A percentile compares a stretch with the other conserved stretches of the same genome.
These are phyloP conservation scores for Nesidiocoris tenuis DNA, from an alignment of 2,888 invertebrate species.

Conservation along the genomic window DNA sequence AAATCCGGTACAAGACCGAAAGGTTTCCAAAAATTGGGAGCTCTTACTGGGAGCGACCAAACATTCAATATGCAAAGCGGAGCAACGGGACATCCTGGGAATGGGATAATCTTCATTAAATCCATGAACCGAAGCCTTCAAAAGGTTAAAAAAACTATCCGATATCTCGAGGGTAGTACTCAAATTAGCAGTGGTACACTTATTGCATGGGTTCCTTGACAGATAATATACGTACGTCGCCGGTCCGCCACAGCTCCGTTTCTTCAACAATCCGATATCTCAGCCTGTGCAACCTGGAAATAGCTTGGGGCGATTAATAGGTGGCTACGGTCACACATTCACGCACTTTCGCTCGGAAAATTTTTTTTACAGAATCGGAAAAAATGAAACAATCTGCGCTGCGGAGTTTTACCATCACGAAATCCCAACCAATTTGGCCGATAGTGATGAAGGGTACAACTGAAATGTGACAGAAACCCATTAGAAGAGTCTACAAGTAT, in stretches of 20 bases:
- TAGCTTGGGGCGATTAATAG: constrained; percentile 64
- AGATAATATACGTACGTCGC: constrained; percentile 58
- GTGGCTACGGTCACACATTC: constrained; percentile 54
- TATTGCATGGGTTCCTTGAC: constrained; percentile 45
- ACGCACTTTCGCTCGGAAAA: constrained; percentile 47
- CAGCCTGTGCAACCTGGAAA: constrained; percentile 58
- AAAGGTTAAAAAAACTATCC: too few species aligned
- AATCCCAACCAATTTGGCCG: constrained; percentile 31
- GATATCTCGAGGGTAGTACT: too few species aligned
- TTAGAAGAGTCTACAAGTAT: constrained; percentile 27
- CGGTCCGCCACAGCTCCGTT: constrained; percentile 24
- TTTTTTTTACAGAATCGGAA: not conserved
- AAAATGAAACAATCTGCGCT: not conserved
- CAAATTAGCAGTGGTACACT: constrained; percentile 30
- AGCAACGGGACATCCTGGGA: too few species aligned
- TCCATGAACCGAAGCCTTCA: too few species aligned
- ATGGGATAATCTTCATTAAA: too few species aligned
- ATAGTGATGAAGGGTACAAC: constrained; percentile 11
- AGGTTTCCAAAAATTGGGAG: too few species aligned
- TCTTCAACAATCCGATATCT: constrained; percentile 41
- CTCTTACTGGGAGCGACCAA: too few species aligned
- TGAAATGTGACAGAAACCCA: constrained; percentile 41
- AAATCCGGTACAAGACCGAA: too few species aligned
- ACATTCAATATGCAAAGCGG: too few species aligned
- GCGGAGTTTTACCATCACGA: constrained; percentile 30